Conservation (phyloP, 2,113 vertebrate genomes). For the Aepyceros melampus region DNA sequence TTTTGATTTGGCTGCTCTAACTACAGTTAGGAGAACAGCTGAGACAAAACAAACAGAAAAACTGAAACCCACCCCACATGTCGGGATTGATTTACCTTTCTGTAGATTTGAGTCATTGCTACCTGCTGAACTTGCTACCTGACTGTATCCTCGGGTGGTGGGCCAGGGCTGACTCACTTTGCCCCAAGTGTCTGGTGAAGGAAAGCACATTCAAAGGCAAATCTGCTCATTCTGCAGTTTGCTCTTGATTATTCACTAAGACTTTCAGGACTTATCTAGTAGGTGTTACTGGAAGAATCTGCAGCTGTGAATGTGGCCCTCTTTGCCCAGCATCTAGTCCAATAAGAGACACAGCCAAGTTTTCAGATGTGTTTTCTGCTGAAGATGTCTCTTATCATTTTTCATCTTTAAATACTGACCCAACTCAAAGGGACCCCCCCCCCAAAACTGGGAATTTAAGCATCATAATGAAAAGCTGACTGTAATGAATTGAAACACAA, state of each 20-base stretch:
- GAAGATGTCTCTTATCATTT: neutral
- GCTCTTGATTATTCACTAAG: neutral
- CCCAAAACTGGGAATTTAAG: neutral
- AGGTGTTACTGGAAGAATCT: neutral
- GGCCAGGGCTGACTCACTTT: slow-evolving; percentile 36
- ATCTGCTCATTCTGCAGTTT: neutral
- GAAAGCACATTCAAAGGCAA: slow-evolving; percentile 10
- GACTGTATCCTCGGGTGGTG: neutral
- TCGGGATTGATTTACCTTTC: slow-evolving; percentile 43
- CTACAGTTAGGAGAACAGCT: slow-evolving; percentile 22
- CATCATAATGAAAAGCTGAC: neutral
- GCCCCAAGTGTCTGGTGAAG: neutral
- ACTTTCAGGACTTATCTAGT: neutral
- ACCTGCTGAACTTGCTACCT: slow-evolving; percentile 46
- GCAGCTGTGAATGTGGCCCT: neutral
- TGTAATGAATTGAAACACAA: neutral
- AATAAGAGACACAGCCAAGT: neutral
- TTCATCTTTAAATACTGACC: neutral
- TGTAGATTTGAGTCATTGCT: slow-evolving; percentile 62
- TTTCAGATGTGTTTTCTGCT: neutral
- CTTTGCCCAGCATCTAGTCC: neutral
- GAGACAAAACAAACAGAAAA: slow-evolving; percentile 38
- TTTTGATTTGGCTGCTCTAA: slow-evolving; percentile 17
- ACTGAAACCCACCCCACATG: slow-evolving; percentile 23
- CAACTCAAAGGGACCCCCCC: neutral